Percentiles rank a stretch among this genome's conserved stretches.
Evolutionary conservation across 2,888 invertebrate species (phyloP).

Genomic region (Drosophila bunnanda): DNA sequence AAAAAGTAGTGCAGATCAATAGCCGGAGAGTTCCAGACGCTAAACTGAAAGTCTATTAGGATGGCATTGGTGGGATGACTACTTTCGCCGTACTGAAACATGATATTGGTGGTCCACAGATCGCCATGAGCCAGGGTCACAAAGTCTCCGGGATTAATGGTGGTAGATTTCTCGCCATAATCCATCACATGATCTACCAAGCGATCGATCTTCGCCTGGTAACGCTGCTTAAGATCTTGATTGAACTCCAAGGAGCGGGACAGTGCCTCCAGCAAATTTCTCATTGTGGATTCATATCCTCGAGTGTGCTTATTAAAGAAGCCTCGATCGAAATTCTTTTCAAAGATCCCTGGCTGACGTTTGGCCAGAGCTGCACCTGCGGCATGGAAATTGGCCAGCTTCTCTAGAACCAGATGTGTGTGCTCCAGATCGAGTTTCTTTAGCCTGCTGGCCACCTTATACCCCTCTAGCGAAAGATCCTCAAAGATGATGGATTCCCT

Average conservation of each 20-base stretch:
- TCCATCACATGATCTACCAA: slow-evolving; percentile 73
- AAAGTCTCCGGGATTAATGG: slow-evolving; percentile 54
- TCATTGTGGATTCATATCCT: slow-evolving; percentile 55
- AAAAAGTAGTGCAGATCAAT: slow-evolving; percentile 81
- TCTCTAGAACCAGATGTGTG: slow-evolving; percentile 78
- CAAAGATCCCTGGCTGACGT: slow-evolving; percentile 60
- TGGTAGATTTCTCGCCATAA: slow-evolving; percentile 63
- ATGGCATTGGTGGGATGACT: slow-evolving; percentile 65
- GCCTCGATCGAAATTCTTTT: slow-evolving; percentile 67
- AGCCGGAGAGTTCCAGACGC: slow-evolving; percentile 77
- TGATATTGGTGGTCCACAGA: slow-evolving; percentile 78
- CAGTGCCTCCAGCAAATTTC: slow-evolving; percentile 61
- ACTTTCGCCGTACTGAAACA: slow-evolving; percentile 69
- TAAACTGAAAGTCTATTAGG: slow-evolving; percentile 80
- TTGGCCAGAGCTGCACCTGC: slow-evolving; percentile 83
- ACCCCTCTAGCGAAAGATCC: slow-evolving; percentile 69
- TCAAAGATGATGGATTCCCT: slow-evolving; percentile 76
- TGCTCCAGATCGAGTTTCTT: slow-evolving; percentile 83
- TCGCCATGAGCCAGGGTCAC: slow-evolving; percentile 79
- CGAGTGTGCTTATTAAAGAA: slow-evolving; percentile 73
- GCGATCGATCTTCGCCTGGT: slow-evolving; percentile 65
- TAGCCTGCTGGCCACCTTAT: slow-evolving; percentile 60
- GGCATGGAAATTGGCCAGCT: slow-evolving; percentile 85
- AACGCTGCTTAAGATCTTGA: slow-evolving; percentile 53
- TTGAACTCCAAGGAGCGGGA: slow-evolving; percentile 51